Base-by-base conservation (phyloP, 2,797 vertebrate genomes). In the Florisuga fusca region DNA sequence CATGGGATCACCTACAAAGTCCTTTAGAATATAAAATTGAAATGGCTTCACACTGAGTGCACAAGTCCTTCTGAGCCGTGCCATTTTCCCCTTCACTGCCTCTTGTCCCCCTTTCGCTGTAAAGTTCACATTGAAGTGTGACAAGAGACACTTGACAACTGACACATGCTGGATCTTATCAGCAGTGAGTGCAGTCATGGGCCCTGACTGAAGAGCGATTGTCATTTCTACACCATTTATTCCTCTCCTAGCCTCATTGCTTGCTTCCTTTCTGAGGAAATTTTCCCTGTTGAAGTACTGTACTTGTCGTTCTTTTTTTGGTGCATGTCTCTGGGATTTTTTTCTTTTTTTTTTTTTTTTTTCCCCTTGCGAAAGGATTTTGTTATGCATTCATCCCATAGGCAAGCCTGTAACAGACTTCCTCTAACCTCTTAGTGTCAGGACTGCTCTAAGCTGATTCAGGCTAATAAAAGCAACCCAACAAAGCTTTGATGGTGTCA, bases 21-120 rank as follows among this genome's bases (percentile, higher is more conserved):
- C 99, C 99, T 99, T 98, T 98, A 96, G 97, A 98, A 98, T 99
- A 99, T 99, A 99, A 99, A 99, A 99, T 99, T 98, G 98, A 99
- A 99, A 99, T 99, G 99, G 99, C 99, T 99, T 99, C 99, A 99
- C 99, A 99, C 98, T 99, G 98, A 63, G 98, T 99, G 99, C 98
- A 98, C 99, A 99, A 99, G 99, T 99, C 99, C 99, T 99, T 99
- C 98, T 96, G 98, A 98, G 98, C 98, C 97, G 94, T 95, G 95
- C 98, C 98, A 98, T 98, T 99, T 99, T 99, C 99, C 99, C 98
- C 99, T 99, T 99, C 98, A 95, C 98, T 99, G 99, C 99, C 98
- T 99, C 98, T 98, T 97, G 98, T 98, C 98, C 98, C 98, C 98
- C 97, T 98, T 98, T 97, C 90, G 97, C 98, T 98, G 98, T 98